Evolutionary conservation across 2,113 vertebrate species (phyloP), one percentile per base, ranked within the genome.

Genomic region (Eulacestoma nigropectus): DNA sequence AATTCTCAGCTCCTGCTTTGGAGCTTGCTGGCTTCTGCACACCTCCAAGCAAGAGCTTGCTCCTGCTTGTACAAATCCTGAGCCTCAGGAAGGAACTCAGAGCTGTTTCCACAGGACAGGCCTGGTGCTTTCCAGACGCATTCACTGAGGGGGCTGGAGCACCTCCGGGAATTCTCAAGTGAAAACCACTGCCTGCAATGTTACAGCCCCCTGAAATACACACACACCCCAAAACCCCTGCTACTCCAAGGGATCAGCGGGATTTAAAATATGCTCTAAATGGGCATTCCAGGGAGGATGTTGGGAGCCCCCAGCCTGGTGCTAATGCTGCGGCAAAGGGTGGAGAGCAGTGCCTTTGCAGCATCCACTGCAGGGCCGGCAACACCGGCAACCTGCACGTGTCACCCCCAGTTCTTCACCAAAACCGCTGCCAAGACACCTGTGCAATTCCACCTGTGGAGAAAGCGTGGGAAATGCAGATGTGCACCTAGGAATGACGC

Each of bases 41-140:
- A 12, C 18, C 47, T 27, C 22, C 53, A 3, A 13, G 47, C 11
- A 57, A 44, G 19, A 55, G 33, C 57, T 26, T 3, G n/a, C 27
- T 47, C 16, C 84, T 63, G 37, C 73, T 49, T 3, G 14, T 5
- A 44, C 16, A n/a, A 49, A 56, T 18, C 42, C 44, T 33, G 68
- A 49, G 53, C 20, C 65, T 23, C 26, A 21, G 57, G n/a, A 41
- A 68, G 16, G 55, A 46, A 26, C 15, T 17, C 6, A 0, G 23
- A 59, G 60, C 52, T 6, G 8, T 9, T 63, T 57, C 42, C 56
- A 19, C 19, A 52, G 52, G 37, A 35, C 1, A 0, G 29, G 44
- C 63, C 26, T 0, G 0, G 35, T 16, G 67, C 64, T 56, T 50
- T 49, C 55, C 63, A 23, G 6, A 15, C 0, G 0, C 29, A 23